phyloP scores from a whole-genome alignment of 1,140 invertebrate genomes.

The Drosophila carrolli region DNA sequence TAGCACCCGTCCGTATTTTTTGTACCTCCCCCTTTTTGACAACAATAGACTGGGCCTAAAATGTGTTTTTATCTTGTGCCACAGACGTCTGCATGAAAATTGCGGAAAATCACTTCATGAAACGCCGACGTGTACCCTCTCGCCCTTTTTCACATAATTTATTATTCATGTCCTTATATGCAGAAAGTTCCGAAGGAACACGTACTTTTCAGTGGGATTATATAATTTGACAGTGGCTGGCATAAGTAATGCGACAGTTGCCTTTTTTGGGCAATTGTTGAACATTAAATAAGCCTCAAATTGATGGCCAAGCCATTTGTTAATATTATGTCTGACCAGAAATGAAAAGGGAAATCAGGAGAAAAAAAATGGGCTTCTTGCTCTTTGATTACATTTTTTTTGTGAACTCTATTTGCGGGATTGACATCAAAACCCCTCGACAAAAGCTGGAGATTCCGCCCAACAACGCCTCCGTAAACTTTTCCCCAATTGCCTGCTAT shows the following conservation, averaged over 20 bases:
- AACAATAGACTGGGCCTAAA: conserved; percentile 69
- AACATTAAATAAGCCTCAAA: conserved; percentile 79
- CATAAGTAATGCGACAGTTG: conserved; percentile 62
- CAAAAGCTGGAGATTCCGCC: conserved; percentile 6
- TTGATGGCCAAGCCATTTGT: conserved; percentile 77
- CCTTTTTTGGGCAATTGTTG: conserved; percentile 53
- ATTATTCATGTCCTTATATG: conserved; percentile 77
- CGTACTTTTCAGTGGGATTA: conserved; percentile 64
- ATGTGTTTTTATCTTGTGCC: conserved; percentile 68
- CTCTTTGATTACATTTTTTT: conserved; percentile 69
- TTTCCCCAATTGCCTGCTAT: conserved; percentile 30
- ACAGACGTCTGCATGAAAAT: conserved; percentile 74
- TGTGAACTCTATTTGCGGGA: conserved; percentile 32
- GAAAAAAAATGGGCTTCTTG: conserved; percentile 34
- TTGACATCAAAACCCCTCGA: background rate
- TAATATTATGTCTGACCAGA: conserved; percentile 67
- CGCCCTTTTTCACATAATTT: conserved; percentile 63
- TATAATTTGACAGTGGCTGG: conserved; percentile 70
- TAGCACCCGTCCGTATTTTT: conserved; percentile 3
- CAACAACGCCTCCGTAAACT: conserved; percentile 40
- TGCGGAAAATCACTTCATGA: conserved; percentile 78
- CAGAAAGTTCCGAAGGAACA: conserved; percentile 38
- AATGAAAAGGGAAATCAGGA: conserved; percentile 23
- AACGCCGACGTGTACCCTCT: conserved; percentile 47
- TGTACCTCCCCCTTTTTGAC: conserved; percentile 10